Base-by-base conservation (phyloP, 53 echinoderm and acorn worm genomes). In the Paracentrotus lividus region DNA sequence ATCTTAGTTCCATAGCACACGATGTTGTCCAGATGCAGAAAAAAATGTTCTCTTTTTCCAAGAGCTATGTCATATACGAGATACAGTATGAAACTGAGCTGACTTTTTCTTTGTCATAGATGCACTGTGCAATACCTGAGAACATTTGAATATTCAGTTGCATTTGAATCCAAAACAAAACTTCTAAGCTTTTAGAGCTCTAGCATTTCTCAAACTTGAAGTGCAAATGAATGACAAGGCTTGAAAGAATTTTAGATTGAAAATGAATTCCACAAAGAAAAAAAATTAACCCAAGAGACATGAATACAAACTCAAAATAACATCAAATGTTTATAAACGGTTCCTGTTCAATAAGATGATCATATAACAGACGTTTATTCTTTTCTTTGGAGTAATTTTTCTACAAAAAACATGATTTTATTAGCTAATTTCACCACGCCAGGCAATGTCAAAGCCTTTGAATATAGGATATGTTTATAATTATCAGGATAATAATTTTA, bases 241-340 rank as follows among this genome's bases (percentile, higher is more conserved):
- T 45, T 45, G 81, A 81, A 81, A 81, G 47, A 47, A 81, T 45
- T 81, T 2, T 26, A 81, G 26, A 0, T 26, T 81, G 44, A 20
- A 44, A 81, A 47, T 32, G 4, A 72, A 38, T 32, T 72, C 72
- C 32, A 72, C 27, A 38, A 40, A 3, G 21, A 81, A n/a, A n/a
- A n/a, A n/a, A 9, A 9, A 26, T 26, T n/a, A 81, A 81, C 44
- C 16, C 10, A 21, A 36, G 47, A 44, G 47, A 81, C 8, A 81
- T 49, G 81, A 81, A 81, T 81, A 45, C 12, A 47, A 81, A 81
- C 38, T 72, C 40, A n/a, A n/a, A n/a, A n/a, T n/a, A n/a, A 40
- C 36, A 72, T 38, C 5, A 38, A 36, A 40, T 36, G 15, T 18
- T 20, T 20, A 72, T 15, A 26, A 8, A 40, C 40, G 2, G 9